Evolutionary conservation across 2,888 invertebrate species (phyloP).

Genomic region (Andrena dorsata): DNA sequence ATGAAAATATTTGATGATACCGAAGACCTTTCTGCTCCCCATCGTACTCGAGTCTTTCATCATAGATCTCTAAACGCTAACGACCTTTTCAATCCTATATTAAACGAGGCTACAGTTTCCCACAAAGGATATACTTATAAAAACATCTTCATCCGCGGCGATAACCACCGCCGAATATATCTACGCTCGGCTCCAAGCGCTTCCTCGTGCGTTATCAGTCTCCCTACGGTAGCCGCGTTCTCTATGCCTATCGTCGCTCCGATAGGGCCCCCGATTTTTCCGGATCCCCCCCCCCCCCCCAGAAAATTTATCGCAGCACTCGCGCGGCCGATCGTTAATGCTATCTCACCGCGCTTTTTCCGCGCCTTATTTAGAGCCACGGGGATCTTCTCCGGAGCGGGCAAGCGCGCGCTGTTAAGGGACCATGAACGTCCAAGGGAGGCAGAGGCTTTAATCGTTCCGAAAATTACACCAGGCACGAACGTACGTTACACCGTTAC

Average conservation of each 20-base stretch:
- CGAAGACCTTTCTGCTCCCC: too few relatives aligned
- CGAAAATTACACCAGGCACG: slow-evolving; percentile 63
- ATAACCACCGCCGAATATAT: slow-evolving; percentile 8
- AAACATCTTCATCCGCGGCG: neutral
- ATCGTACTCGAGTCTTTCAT: too few relatives aligned
- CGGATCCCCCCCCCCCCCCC: neutral
- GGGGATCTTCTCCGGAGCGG: neutral
- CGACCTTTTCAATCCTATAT: too few relatives aligned
- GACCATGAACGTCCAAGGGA: slow-evolving; percentile 25
- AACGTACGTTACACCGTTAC: slow-evolving; percentile 47
- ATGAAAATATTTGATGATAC: too few relatives aligned
- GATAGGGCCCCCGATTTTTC: slow-evolving; percentile 37
- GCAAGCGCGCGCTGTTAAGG: slow-evolving; percentile 20
- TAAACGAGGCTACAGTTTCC: neutral
- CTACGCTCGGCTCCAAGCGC: neutral
- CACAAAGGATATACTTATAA: neutral
- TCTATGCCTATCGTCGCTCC: slow-evolving; percentile 4
- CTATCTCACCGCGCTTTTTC: slow-evolving; percentile 39
- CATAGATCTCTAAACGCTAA: too few relatives aligned
- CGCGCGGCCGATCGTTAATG: slow-evolving; percentile 44
- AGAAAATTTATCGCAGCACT: slow-evolving; percentile 45
- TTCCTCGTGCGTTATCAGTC: slow-evolving; percentile 34
- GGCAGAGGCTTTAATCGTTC: slow-evolving; percentile 63
- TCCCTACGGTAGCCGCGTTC: slow-evolving; percentile 26
- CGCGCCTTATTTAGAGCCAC: slow-evolving; percentile 52